Evolutionary conservation across 2,888 invertebrate genomes (phyloP).

Genomic region (Desoria tigrina): DNA sequence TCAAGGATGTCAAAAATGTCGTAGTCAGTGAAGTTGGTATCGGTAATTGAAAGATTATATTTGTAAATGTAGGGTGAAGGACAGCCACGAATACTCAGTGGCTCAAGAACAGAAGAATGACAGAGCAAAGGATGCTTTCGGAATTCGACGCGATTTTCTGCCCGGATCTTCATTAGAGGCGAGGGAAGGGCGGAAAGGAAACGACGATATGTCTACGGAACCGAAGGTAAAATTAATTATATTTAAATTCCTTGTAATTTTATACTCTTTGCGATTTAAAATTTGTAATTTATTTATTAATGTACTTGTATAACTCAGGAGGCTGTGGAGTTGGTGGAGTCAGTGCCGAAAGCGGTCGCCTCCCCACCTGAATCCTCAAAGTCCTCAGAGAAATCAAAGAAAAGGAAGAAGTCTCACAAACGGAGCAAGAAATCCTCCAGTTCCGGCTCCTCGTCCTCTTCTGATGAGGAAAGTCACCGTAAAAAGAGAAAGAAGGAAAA

Average conservation of each 20-base stretch:
- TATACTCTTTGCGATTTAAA: neutral
- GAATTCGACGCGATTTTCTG: constrained; percentile 88
- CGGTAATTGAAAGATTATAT: neutral
- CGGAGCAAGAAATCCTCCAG: constrained; percentile 42
- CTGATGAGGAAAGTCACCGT: constrained; percentile 46
- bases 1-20: too few relatives aligned
- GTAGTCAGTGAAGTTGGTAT: too few relatives aligned
- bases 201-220: neutral
- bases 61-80: constrained; percentile 71
- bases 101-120: constrained; percentile 96
- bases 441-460: constrained; percentile 46
- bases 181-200: constrained; percentile 20
- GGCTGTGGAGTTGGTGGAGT: neutral
- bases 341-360: neutral
- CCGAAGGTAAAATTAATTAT: constrained; percentile 3
- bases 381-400: constrained; percentile 27
- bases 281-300: neutral
- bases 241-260: neutral
- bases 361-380: neutral
- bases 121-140: constrained; percentile 87
- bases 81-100: constrained; percentile 93
- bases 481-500: constrained; percentile 50
- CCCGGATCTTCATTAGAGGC: constrained; percentile 65
- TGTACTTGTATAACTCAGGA: neutral
- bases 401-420: constrained; percentile 47